These are phyloP conservation scores for Sinocyclocheilus anophthalmus DNA, from an alignment of 2,113 vertebrate species.

Conservation along the genomic window DNA sequence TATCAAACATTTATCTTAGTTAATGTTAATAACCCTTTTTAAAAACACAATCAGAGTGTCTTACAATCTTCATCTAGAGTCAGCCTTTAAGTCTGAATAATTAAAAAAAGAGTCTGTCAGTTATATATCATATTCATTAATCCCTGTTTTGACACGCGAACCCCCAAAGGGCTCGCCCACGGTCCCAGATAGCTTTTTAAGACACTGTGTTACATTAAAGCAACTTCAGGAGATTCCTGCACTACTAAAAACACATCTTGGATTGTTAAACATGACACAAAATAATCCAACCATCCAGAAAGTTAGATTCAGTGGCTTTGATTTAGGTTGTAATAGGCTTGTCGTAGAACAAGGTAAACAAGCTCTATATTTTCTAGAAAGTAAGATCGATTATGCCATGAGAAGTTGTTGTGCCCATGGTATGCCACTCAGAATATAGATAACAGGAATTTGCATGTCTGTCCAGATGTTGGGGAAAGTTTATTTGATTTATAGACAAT, in stretches of 20 bases:
- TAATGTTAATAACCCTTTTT: too few relatives aligned
- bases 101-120: too few relatives aligned
- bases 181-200: too few relatives aligned
- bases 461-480: conserved; percentile 56
- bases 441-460: conserved; percentile 54
- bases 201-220: background rate
- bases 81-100: background rate
- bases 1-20: too few relatives aligned
- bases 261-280: conserved; percentile 17
- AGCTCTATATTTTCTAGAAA: conserved; percentile 34
- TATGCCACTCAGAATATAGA: conserved; percentile 49
- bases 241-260: conserved; percentile 25
- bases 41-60: too few relatives aligned
- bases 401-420: conserved; percentile 16
- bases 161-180: too few relatives aligned
- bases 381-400: conserved; percentile 36
- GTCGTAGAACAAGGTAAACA: conserved; percentile 28
- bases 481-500: conserved; percentile 55
- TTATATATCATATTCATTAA: background rate
- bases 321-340: conserved; percentile 17
- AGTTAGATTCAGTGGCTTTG: conserved; percentile 18
- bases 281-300: conserved; percentile 19
- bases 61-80: background rate
- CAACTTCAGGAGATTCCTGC: background rate
- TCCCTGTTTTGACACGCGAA: too few relatives aligned